Percentiles rank a stretch among this genome's conserved stretches.
phyloP scores from a whole-genome alignment of 2,113 vertebrate genomes.

The Phocoena sinus region DNA sequence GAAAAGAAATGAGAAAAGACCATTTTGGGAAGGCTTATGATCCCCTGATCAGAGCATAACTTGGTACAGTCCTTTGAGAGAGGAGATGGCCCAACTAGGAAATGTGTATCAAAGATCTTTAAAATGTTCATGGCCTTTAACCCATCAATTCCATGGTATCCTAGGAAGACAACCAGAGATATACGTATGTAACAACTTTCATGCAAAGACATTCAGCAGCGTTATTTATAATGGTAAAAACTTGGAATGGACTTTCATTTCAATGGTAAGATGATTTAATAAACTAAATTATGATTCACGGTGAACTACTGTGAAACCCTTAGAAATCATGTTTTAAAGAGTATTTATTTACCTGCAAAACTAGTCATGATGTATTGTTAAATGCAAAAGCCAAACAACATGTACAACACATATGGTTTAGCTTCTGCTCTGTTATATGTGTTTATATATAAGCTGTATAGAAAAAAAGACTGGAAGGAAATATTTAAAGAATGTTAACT shows the following conservation, averaged over 20 bases:
- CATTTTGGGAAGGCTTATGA: neutral
- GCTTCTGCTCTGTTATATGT: neutral
- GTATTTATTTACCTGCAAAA: neutral
- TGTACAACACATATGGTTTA: neutral
- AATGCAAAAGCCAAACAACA: neutral
- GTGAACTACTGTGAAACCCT: neutral
- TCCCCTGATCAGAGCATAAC: neutral
- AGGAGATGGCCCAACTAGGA: neutral
- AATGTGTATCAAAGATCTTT: neutral
- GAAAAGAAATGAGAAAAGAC: neutral
- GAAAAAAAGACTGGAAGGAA: constrained; percentile 38
- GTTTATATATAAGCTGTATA: neutral
- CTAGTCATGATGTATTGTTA: neutral
- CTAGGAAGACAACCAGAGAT: constrained; percentile 1
- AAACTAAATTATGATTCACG: neutral
- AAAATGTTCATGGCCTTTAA: neutral
- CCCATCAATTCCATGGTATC: neutral
- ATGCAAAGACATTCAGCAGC: neutral
- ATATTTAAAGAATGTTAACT: neutral
- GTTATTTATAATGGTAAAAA: neutral
- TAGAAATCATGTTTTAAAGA: neutral
- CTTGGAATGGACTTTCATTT: neutral
- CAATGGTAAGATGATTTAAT: neutral
- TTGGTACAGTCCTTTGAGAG: neutral
- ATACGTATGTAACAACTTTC: neutral